Evolutionary conservation across 2,888 invertebrate species (phyloP).

Genomic region (Cyclophora punctaria): DNA sequence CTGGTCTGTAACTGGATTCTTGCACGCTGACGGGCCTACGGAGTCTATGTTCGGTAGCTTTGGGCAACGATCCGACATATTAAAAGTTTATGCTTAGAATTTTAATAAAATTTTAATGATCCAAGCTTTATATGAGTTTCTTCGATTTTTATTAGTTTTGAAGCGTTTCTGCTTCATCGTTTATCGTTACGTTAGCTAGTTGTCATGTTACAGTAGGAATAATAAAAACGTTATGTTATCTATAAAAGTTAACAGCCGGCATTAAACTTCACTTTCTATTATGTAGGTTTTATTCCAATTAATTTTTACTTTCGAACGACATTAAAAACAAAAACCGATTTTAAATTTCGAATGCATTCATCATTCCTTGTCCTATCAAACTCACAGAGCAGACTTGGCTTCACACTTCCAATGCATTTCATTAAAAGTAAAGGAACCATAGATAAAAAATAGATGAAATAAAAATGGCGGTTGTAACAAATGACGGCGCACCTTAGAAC

Average conservation of each 20-base stretch:
- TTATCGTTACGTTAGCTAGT: not conserved
- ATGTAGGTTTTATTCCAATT: too few relatives aligned
- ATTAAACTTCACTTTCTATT: too few relatives aligned
- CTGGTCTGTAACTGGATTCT: conserved; percentile 57
- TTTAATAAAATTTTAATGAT: conserved; percentile 22
- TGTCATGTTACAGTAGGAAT: too few relatives aligned
- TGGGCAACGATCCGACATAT: conserved; percentile 26
- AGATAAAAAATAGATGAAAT: conserved; percentile 36
- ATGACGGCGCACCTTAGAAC: conserved; percentile 35
- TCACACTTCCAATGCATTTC: too few relatives aligned
- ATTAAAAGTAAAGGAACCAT: too few relatives aligned
- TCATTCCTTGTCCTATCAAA: too few relatives aligned
- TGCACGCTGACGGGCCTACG: conserved; percentile 17
- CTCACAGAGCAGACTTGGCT: too few relatives aligned
- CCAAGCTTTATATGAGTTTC: not conserved
- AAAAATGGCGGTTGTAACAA: conserved; percentile 45
- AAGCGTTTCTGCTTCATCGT: not conserved
- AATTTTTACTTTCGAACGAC: too few relatives aligned
- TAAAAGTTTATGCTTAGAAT: conserved; percentile 30
- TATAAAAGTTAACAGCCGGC: too few relatives aligned
- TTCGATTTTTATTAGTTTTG: conserved; percentile 2
- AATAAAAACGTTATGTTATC: too few relatives aligned
- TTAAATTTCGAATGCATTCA: too few relatives aligned
- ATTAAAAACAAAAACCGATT: too few relatives aligned
- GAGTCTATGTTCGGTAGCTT: conserved; percentile 34